Evolutionary conservation across 2,888 invertebrate genomes (phyloP), one percentile per base, ranked within the genome.

Genomic region (Heliconius sara): DNA sequence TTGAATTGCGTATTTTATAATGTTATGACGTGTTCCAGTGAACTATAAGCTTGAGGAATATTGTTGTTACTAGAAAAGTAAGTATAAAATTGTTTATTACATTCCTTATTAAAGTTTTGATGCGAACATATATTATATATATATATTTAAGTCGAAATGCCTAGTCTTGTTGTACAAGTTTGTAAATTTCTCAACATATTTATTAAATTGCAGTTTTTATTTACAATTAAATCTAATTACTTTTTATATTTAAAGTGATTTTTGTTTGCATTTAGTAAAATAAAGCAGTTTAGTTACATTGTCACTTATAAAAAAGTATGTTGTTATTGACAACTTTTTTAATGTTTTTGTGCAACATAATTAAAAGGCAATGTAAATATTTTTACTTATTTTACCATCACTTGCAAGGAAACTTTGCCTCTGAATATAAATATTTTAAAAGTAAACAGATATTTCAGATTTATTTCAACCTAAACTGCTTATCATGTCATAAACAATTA

Each of bases 11-110:
- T 80, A 81, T 82, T 83, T 83, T 86, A 88, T 88, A 85, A 85
- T 84, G 84, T 80, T 85, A 87, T 91, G 91, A 91, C 90, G 91
- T 89, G 87, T 87, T 87, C 82, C 72, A 71, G 81, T 82, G 81
- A 80, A 80, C 79, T 80, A 78, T 84, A 83, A 83, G 79, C 80
- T 82, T 78, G 80, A 74, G 79, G 63, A 63, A 77, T 78, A 81
- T 67, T 73, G 81, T 75, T 72, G 78, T 79, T 63, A 65, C 63
- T 71, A 57, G 73, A 76, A 82, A 82, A 79, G 85, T 85, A 68
- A 85, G 85, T 83, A 76, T 6, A 34, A 71, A 52, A 43, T 39
- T 34, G 52, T 22, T 76, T 74, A 52, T 66, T 72, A 39, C 22
- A 76, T 68, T 47, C 5, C 5, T 60, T 60, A 43, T 34, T 60